Percentiles rank a stretch among this genome's conserved stretches.
phyloP scores from a whole-genome alignment of 2,797 vertebrate species.

The Alosa sapidissima region DNA sequence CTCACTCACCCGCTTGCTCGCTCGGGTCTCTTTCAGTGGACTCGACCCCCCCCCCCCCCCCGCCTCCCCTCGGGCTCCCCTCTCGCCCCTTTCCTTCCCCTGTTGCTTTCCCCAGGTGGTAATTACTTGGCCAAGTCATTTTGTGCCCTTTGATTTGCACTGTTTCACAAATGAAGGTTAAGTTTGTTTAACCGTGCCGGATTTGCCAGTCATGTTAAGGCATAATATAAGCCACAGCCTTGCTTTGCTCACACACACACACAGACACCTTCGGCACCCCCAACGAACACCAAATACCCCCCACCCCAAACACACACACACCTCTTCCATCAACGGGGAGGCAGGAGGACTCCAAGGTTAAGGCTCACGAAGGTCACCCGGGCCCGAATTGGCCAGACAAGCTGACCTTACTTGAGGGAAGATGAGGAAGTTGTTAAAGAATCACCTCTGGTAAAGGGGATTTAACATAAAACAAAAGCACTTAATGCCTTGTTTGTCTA shows the following conservation, averaged over 20 bases:
- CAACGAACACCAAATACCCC: neutral
- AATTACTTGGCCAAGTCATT: constrained; percentile 94
- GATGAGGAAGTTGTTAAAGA: constrained; percentile 62
- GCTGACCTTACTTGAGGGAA: constrained; percentile 55
- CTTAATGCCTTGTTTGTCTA: constrained; percentile 43
- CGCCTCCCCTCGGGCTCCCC: constrained; percentile 56
- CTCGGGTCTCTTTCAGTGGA: neutral
- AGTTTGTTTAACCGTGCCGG: constrained; percentile 98
- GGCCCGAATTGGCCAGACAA: constrained; percentile 62
- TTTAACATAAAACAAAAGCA: constrained; percentile 53
- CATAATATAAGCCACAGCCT: constrained; percentile 92
- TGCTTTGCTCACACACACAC: constrained; percentile 61
- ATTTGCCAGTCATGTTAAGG: constrained; percentile 98
- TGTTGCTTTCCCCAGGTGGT: constrained; percentile 76
- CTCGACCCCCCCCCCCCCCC: neutral
- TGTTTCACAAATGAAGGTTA: constrained; percentile 99
- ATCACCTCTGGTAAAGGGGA: constrained; percentile 62
- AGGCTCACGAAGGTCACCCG: constrained; percentile 69
- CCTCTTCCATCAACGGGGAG: constrained; percentile 26
- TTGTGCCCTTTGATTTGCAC: constrained; percentile 90
- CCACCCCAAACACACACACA: constrained; percentile 54
- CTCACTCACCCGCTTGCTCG: constrained; percentile 24
- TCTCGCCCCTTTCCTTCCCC: constrained; percentile 48
- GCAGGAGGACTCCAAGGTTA: constrained; percentile 85
- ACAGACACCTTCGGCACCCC: constrained; percentile 67